phyloP scores from a whole-genome alignment of 1,140 invertebrate species.

The Micrasema minimum region DNA sequence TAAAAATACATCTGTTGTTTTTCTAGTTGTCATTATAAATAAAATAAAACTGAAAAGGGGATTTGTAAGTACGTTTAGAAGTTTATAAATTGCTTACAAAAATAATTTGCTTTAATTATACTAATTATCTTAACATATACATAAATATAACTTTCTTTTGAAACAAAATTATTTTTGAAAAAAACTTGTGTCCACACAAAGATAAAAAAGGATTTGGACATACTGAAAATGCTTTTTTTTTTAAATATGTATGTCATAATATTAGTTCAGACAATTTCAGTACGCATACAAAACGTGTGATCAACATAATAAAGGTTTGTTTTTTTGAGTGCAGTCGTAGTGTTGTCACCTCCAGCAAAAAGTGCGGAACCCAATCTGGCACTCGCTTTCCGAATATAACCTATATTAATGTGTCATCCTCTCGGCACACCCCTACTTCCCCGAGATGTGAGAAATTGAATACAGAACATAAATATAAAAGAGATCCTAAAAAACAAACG shows the following conservation, averaged over 20 bases:
- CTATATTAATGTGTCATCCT: conserved; percentile 46
- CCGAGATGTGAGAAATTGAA: conserved; percentile 35
- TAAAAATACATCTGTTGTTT: too few relatives aligned
- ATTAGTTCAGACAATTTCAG: neutral
- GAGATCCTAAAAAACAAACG: conserved; percentile 50
- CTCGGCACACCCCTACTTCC: neutral
- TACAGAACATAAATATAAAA: conserved; percentile 32
- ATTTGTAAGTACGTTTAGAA: too few relatives aligned
- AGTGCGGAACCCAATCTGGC: conserved; percentile 50
- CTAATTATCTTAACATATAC: too few relatives aligned
- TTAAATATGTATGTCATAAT: neutral
- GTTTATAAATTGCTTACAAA: too few relatives aligned
- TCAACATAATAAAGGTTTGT: neutral
- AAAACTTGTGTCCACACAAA: neutral
- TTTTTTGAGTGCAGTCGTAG: neutral
- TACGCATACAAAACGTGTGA: neutral
- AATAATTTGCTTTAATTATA: too few relatives aligned
- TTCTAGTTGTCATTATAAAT: too few relatives aligned
- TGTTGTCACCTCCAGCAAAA: conserved; percentile 34
- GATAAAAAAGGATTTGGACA: neutral
- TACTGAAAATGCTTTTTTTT: neutral
- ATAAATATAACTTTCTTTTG: too few relatives aligned
- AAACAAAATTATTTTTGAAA: neutral
- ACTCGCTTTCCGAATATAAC: conserved; percentile 43
- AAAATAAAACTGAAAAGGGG: too few relatives aligned